Evolutionary conservation across 2,113 vertebrate genomes (phyloP), one percentile per base, ranked within the genome.

Genomic region (Orycteropus afer): DNA sequence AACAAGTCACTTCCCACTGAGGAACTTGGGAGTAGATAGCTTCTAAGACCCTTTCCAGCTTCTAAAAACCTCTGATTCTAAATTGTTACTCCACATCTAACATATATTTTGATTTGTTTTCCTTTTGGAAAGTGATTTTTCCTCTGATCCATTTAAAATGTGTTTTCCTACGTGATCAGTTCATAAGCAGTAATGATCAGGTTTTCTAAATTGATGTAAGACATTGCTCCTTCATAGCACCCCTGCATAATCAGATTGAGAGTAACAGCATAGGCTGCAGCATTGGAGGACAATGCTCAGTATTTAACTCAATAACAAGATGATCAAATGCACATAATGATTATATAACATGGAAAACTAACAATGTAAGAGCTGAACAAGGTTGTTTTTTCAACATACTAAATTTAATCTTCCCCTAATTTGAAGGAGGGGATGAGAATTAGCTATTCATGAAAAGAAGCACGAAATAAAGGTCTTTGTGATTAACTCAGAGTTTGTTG

Each of bases 91-190:
- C 12, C 42, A 14, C 5, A 20, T 23, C 32, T 2, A 2, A 51
- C 25, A 5, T 4, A 32, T 17, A 17, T n/a, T 34, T 22, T 51
- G 3, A 55, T 85, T 81, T 53, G 4, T 49, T 91, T 96, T 94
- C 93, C 94, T 97, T 86, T 84, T 90, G 97, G 86, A 98, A 97
- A 97, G 94, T 63, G 55, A 95, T 45, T 84, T 81, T 92, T 77
- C 55, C 47, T 93, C 92, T 51, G 93, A 76, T 92, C 63, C 87
- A 93, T 95, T 97, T 65, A 45, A 89, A 92, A 79, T 74, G 51
- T 85, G 29, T 96, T 84, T 45, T 49, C 71, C 69, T 45, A 27
- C 37, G 96, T 96, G 93, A 96, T 95, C 67, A 96, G 94, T 97
- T 98, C 96, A 96, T 67, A 74, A 97, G 63, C 42, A 97, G 93